Conservation (phyloP, 2,888 invertebrate genomes). For the Chymomyza amoena region DNA sequence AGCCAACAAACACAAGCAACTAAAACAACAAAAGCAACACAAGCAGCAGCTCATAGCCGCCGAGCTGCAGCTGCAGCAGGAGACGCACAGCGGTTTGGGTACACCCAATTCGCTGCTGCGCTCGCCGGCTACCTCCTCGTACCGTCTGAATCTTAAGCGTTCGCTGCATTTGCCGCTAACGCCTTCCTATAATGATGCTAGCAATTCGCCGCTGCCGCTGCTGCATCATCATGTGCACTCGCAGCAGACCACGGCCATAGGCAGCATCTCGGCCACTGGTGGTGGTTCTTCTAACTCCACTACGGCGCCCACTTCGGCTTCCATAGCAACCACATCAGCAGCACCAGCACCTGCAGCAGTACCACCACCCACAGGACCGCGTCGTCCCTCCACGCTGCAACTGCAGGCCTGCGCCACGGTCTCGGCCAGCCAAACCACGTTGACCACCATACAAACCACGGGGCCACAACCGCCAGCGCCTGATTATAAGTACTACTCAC, state of each 20-base stretch:
- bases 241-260: conserved; percentile 60
- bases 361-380: conserved; percentile 55
- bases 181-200: conserved; percentile 76
- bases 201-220: conserved; percentile 77
- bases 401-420: conserved; percentile 60
- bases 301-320: conserved; percentile 58
- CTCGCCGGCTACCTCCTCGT: conserved; percentile 74
- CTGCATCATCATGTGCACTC: conserved; percentile 74
- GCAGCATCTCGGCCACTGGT: conserved; percentile 60
- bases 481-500: conserved; percentile 78
- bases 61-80: conserved; percentile 60
- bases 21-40: conserved; percentile 56
- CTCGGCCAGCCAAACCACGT: conserved; percentile 65
- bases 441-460: conserved; percentile 73
- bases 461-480: conserved; percentile 77
- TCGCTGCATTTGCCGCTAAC: conserved; percentile 78
- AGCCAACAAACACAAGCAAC: conserved; percentile 71
- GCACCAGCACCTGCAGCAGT: conserved; percentile 46
- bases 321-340: conserved; percentile 40
- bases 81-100: conserved; percentile 55
- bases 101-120: conserved; percentile 63
- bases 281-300: conserved; percentile 50
- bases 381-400: conserved; percentile 72
- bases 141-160: conserved; percentile 75
- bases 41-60: conserved; percentile 64